A percentile compares a stretch with the other conserved stretches of the same genome.
phyloP scores from a whole-genome alignment of 2,113 vertebrate species.

The Pionites leucogaster region DNA sequence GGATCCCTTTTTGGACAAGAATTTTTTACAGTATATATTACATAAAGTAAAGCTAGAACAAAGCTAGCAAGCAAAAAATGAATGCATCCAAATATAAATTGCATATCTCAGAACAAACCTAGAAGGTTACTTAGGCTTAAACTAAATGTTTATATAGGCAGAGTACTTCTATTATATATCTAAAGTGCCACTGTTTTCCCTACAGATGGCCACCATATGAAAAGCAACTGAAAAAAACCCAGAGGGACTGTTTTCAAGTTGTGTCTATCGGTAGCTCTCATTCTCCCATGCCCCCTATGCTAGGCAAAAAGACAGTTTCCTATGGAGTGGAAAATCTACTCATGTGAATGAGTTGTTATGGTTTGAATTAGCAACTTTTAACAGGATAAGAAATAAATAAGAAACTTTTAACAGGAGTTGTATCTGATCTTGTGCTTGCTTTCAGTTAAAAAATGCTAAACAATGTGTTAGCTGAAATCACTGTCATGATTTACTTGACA shows the following conservation, averaged over 20 bases:
- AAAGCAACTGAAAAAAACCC: background rate
- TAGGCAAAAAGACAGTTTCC: background rate
- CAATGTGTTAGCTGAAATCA: background rate
- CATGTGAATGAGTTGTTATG: background rate
- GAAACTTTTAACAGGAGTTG: background rate
- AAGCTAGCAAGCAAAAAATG: background rate
- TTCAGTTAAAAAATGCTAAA: background rate
- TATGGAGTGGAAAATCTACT: background rate
- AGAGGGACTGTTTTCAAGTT: background rate
- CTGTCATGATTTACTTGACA: background rate
- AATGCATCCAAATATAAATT: background rate
- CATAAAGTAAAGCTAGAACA: background rate
- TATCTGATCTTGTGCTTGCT: background rate
- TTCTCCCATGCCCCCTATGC: background rate
- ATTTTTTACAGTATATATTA: background rate
- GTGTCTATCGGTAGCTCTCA: background rate
- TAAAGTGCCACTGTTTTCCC: background rate
- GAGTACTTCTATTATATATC: background rate
- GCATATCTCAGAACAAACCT: background rate
- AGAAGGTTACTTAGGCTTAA: background rate
- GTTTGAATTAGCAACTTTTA: background rate
- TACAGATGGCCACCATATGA: background rate
- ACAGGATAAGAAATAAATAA: background rate
- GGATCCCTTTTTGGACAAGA: background rate
- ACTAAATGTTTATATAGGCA: background rate